phyloP scores from a whole-genome alignment of 1,140 invertebrate genomes.

The Atta cephalotes region DNA sequence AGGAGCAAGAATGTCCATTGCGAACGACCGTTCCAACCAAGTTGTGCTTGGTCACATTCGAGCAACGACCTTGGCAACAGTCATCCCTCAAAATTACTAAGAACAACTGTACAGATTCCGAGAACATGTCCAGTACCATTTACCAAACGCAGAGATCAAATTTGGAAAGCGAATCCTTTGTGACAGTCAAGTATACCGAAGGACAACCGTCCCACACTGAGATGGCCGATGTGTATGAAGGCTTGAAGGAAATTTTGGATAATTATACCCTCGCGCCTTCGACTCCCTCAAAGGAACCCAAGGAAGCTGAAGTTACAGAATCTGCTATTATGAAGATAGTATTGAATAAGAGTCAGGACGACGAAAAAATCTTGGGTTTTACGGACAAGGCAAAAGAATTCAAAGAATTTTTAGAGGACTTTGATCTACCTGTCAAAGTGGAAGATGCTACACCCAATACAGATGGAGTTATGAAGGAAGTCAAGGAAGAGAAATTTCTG shows the following conservation, averaged over 20 bases:
- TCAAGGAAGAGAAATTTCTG: constrained; percentile 63
- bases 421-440: constrained; percentile 77
- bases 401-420: constrained; percentile 82
- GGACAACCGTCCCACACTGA: constrained; percentile 35
- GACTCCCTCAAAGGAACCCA: constrained; percentile 69
- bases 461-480: constrained; percentile 49
- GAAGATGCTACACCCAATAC: constrained; percentile 20
- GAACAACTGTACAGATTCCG: constrained; percentile 81
- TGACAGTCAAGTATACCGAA: constrained; percentile 59
- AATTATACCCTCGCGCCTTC: constrained; percentile 59
- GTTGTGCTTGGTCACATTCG: constrained; percentile 80
- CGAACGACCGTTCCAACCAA: constrained; percentile 76
- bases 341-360: constrained; percentile 57
- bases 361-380: constrained; percentile 71
- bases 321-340: constrained; percentile 64
- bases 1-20: constrained; percentile 79
- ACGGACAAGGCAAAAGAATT: constrained; percentile 82
- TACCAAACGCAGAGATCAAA: constrained; percentile 25
- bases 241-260: constrained; percentile 57
- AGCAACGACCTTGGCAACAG: constrained; percentile 80
- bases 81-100: constrained; percentile 77
- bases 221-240: constrained; percentile 43
- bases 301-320: constrained; percentile 71
- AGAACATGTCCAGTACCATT: neutral
- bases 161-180: constrained; percentile 66